phyloP scores from a whole-genome alignment of 2,797 vertebrate species.

The Euphonia xanthogaster region DNA sequence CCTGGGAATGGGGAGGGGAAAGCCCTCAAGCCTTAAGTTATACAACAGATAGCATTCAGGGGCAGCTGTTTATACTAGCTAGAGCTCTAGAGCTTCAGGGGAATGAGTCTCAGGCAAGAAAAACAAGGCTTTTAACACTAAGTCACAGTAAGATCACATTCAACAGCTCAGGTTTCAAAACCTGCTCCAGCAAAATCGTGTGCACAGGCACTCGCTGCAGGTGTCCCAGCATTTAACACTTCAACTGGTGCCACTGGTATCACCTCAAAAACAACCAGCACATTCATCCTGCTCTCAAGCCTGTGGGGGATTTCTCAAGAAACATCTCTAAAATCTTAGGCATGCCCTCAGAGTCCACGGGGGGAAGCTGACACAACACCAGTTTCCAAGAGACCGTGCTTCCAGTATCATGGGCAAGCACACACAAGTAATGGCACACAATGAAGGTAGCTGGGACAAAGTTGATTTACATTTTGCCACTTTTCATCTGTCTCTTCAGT shows the following conservation, averaged over 20 bases:
- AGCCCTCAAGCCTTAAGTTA: not conserved
- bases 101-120: not conserved
- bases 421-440: not conserved
- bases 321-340: not conserved
- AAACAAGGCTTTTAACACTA: slow-evolving; percentile 39
- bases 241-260: not conserved
- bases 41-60: not conserved
- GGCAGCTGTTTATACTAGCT: not conserved
- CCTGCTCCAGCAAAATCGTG: not conserved
- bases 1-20: not conserved
- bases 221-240: not conserved
- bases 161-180: slow-evolving; percentile 40
- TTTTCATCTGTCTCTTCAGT: slow-evolving; percentile 28
- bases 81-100: not conserved
- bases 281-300: not conserved
- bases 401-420: not conserved
- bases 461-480: slow-evolving; percentile 54
- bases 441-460: not conserved
- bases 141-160: not conserved
- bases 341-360: not conserved
- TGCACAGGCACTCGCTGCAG: not conserved
- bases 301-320: not conserved
- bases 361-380: not conserved
- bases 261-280: not conserved
- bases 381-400: not conserved